Percentiles rank a stretch among this genome's conserved stretches.
phyloP scores from a whole-genome alignment of 1,140 invertebrate genomes.

The Solenopsis invicta region DNA sequence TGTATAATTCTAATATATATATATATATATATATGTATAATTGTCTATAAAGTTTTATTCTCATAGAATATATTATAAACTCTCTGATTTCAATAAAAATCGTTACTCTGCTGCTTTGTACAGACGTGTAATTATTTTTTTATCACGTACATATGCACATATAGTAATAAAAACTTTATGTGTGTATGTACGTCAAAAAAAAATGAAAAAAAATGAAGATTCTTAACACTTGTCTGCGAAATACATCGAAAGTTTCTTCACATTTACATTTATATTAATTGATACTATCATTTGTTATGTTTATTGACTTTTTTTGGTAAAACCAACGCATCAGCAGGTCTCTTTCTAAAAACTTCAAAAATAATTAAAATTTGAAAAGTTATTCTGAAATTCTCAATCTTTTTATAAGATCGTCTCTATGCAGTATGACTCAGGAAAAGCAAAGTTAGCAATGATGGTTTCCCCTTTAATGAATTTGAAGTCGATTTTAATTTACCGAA shows the following conservation, averaged over 20 bases:
- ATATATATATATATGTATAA: constrained; percentile 53
- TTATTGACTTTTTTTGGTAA: constrained; percentile 41
- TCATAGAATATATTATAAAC: constrained; percentile 79
- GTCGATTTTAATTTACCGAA: neutral
- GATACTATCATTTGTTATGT: constrained; percentile 2
- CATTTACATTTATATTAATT: neutral
- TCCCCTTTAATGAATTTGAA: neutral
- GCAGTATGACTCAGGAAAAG: neutral
- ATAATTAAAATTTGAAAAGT: neutral
- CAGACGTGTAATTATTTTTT: constrained; percentile 52
- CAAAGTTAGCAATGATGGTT: neutral
- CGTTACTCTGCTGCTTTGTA: constrained; percentile 68
- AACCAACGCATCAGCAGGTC: neutral
- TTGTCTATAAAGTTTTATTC: constrained; percentile 69
- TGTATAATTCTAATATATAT: constrained; percentile 48
- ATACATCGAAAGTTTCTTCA: neutral
- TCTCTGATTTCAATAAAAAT: constrained; percentile 64
- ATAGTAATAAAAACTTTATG: neutral
- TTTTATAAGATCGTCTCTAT: neutral
- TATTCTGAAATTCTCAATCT: neutral
- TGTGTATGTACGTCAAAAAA: too few species aligned
- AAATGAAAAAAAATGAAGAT: neutral
- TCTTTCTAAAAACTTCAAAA: neutral
- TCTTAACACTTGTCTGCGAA: neutral
- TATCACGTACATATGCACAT: neutral